A percentile compares a stretch with the other conserved stretches of the same genome.
phyloP scores from a whole-genome alignment of 2,113 vertebrate species.

The Megaceryle maxima region DNA sequence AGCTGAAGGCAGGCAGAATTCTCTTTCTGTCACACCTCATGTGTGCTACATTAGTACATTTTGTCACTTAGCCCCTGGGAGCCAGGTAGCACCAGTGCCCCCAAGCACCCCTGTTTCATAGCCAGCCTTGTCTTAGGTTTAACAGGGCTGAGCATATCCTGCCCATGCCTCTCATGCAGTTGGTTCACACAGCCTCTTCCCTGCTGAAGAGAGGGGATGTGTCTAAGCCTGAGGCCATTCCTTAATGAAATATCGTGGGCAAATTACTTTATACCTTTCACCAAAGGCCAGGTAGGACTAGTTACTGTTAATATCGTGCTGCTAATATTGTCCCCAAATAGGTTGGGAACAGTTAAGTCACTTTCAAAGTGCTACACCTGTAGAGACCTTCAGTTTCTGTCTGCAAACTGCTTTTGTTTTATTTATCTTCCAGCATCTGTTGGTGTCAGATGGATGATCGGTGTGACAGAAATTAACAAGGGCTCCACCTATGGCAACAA shows the following conservation, averaged over 20 bases:
- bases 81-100: background rate
- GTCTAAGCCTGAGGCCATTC: background rate
- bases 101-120: background rate
- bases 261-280: background rate
- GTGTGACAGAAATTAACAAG: constrained; percentile 91
- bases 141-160: background rate
- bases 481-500: constrained; percentile 90
- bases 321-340: too few relatives aligned
- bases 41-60: too few relatives aligned
- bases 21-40: background rate
- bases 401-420: background rate
- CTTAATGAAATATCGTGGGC: background rate
- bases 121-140: background rate
- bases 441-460: constrained; percentile 94
- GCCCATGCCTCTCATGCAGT: background rate
- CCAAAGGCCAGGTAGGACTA: background rate
- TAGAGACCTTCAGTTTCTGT: background rate
- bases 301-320: background rate
- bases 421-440: constrained; percentile 78
- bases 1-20: background rate
- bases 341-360: background rate
- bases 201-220: background rate
- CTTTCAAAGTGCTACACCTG: background rate
- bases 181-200: background rate
- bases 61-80: background rate